These are phyloP conservation scores for Dryoscopus gambensis DNA, from an alignment of 2,113 vertebrate genomes.

Conservation along the genomic window DNA sequence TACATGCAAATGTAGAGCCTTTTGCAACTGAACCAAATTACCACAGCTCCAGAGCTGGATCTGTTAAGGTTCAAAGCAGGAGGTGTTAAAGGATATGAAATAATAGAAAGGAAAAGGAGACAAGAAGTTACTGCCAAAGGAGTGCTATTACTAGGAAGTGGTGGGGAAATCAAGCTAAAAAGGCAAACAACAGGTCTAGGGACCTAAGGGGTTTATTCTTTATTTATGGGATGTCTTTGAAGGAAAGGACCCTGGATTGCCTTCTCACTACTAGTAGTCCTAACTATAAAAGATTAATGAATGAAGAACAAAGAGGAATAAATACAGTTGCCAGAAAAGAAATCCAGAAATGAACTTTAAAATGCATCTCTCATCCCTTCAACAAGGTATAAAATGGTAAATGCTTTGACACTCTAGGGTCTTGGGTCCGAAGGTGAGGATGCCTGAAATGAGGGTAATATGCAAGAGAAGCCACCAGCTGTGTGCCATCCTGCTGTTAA, in stretches of 20 bases:
- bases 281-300: not conserved
- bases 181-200: not conserved
- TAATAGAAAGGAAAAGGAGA: not conserved
- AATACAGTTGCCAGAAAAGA: not conserved
- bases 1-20: conserved; percentile 31
- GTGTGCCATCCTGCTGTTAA: not conserved
- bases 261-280: not conserved
- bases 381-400: not conserved
- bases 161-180: not conserved
- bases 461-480: not conserved
- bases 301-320: not conserved
- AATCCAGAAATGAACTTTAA: not conserved
- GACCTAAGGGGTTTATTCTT: not conserved
- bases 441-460: not conserved
- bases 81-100: not conserved
- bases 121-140: not conserved
- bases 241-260: not conserved
- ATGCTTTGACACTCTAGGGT: not conserved
- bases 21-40: conserved; percentile 26
- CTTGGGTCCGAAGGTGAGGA: not conserved
- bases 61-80: conserved; percentile 14
- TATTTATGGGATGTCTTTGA: conserved; percentile 20
- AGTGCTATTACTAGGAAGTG: not conserved
- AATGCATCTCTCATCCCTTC: not conserved
- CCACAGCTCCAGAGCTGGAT: not conserved